Percentiles rank a stretch among this genome's conserved stretches.
Conservation (phyloP, 2,113 vertebrate species). For the Corythaixoides concolor region DNA sequence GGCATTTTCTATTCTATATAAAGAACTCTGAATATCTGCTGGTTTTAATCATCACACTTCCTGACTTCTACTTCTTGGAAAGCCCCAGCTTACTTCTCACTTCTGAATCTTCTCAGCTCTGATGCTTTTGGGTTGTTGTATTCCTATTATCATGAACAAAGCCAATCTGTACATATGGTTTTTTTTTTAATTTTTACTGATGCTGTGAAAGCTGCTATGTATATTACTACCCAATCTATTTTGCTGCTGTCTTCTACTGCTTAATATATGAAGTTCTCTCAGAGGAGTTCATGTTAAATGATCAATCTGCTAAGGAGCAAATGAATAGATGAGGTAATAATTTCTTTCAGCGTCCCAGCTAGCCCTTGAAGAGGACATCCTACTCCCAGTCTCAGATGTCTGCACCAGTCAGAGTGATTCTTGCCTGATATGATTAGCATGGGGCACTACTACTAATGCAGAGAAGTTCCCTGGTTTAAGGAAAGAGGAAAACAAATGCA, state of each 20-base stretch:
- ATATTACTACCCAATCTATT: background rate
- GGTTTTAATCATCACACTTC: background rate
- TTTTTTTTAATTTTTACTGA: background rate
- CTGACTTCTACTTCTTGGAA: conserved; percentile 5
- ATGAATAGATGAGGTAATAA: background rate
- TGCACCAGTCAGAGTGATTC: background rate
- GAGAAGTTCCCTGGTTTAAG: background rate
- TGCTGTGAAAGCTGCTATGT: background rate
- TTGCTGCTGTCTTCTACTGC: background rate
- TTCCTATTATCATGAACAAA: background rate
- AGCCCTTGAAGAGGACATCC: background rate
- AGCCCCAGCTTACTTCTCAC: background rate
- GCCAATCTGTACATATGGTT: background rate
- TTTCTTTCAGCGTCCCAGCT: background rate
- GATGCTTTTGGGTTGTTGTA: background rate
- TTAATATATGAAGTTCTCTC: background rate
- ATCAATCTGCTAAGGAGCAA: background rate
- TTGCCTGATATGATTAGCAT: background rate
- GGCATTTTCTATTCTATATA: background rate
- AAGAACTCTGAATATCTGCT: background rate
- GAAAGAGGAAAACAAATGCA: background rate
- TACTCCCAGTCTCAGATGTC: background rate
- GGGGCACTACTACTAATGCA: background rate
- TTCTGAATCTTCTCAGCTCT: background rate
- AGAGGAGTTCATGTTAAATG: background rate